Evolutionary conservation across 1,140 invertebrate genomes (phyloP).

Genomic region (Lamellibrachia luymesi): DNA sequence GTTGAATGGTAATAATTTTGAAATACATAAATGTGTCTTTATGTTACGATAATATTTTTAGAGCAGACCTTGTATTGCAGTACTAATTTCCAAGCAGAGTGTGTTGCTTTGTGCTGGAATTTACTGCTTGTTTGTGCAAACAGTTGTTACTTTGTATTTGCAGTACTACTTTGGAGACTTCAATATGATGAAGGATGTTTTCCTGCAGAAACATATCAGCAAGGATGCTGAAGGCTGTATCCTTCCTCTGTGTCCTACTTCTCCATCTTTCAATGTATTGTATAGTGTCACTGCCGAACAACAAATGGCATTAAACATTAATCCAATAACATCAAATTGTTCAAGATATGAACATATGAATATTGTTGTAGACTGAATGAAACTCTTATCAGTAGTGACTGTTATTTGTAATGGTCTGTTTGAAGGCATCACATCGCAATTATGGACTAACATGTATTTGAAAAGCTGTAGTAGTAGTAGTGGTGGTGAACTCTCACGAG

Average conservation of each 20-base stretch:
- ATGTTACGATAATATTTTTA: background rate
- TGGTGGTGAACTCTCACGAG: too few relatives aligned
- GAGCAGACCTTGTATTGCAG: background rate
- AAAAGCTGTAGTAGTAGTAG: too few relatives aligned
- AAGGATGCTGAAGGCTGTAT: constrained; percentile 14
- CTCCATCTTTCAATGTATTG: background rate
- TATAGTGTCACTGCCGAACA: background rate
- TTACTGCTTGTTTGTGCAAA: background rate
- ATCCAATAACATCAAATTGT: background rate
- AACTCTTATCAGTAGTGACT: too few relatives aligned
- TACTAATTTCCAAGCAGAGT: background rate
- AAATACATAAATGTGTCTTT: background rate
- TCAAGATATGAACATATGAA: constrained; percentile 11
- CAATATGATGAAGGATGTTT: constrained; percentile 21
- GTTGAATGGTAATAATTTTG: too few relatives aligned
- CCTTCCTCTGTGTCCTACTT: background rate
- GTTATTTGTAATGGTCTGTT: too few relatives aligned
- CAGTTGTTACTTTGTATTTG: background rate
- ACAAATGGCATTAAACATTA: background rate
- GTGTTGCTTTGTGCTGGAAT: too few relatives aligned
- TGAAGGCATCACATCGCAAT: too few relatives aligned
- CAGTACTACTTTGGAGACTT: constrained; percentile 27
- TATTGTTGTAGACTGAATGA: background rate
- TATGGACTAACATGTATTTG: too few relatives aligned
- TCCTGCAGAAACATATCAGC: constrained; percentile 16